Percentiles rank a stretch among this genome's conserved stretches.
These are phyloP conservation scores for Melospiza melodia DNA, from an alignment of 2,113 vertebrate genomes.

Conservation along the genomic window DNA sequence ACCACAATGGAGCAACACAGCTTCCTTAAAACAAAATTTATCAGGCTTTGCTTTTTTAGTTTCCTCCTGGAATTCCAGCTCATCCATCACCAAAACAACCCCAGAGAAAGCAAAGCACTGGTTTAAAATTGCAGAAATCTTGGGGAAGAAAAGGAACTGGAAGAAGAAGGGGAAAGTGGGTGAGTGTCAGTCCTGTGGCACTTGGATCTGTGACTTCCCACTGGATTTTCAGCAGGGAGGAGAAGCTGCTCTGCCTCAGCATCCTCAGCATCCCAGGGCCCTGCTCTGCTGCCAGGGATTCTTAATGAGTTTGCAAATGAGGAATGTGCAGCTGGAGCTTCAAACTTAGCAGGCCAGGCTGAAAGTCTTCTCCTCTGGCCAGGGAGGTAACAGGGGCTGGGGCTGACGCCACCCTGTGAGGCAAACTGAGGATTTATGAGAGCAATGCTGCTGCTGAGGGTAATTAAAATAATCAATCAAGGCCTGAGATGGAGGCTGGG, in stretches of 20 bases:
- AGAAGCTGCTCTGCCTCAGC: not conserved
- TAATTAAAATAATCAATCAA: conserved; percentile 86
- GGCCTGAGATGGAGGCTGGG: conserved; percentile 19
- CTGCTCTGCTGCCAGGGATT: not conserved
- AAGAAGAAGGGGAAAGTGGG: not conserved
- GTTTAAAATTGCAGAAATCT: not conserved
- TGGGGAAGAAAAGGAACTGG: not conserved
- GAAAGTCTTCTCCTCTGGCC: not conserved
- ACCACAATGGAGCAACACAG: too few relatives aligned
- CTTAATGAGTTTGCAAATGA: not conserved
- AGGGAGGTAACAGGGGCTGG: not conserved
- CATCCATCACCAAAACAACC: conserved; percentile 3
- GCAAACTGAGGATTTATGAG: conserved; percentile 79
- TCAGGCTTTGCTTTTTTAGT: not conserved
- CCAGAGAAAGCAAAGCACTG: accelerated
- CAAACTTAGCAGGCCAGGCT: not conserved
- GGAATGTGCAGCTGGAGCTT: conserved; percentile 11
- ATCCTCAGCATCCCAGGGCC: not conserved
- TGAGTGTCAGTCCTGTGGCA: not conserved
- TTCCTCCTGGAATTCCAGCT: conserved; percentile 24
- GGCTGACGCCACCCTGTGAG: not conserved
- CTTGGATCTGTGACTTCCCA: not conserved
- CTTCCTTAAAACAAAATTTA: not conserved
- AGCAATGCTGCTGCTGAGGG: conserved; percentile 68
- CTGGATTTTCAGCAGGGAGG: not conserved